Evolutionary conservation across 2,888 invertebrate genomes (phyloP), one percentile per base, ranked within the genome.

Genomic region (Trypoxylon attenuatum): DNA sequence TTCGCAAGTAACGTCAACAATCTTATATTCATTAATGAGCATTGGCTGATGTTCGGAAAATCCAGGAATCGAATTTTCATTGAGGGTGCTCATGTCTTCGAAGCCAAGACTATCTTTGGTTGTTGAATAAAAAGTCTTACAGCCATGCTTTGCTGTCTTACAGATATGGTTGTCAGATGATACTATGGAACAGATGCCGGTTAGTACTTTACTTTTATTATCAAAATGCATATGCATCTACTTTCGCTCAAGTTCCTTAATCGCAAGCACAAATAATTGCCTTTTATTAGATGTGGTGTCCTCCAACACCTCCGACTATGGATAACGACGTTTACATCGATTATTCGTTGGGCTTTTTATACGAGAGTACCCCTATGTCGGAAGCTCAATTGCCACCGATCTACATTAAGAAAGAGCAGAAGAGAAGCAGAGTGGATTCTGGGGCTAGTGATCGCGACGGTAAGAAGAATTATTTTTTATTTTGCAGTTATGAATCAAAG

Each of bases 241-340:
- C 27, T 27, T 10, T 27, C 27, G 6, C 3, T 16, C 16, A 16
- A 15, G 8, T 41, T 19, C 16, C 8, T 2, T 18, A 41, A 15
- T 2, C 16, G 16, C 3, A 18, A 6, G 41, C 13, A 33, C n/a
- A 33, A 13, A 10, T 33, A 33, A 33, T 33, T 33, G 4, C 33
- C 33, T 0, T 27, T 59, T 73, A 81, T 77, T 88, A 98, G 97
- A 92, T 96, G 90, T 99, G 98, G 98, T 93, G 95, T 77, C 98
- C 98, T 54, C 98, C 98, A 58, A 98, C 98, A 16, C 98, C 98
- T 60, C 98, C 98, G 8, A 93, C 94, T 85, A 95, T 95, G 86
- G 97, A 97, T 81, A 93, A 93, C 83, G 98, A 98, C 87, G 90
- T 97, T 58, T 97, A 97, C 89, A 92, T 96, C 75, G 98, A 98